phyloP scores from a whole-genome alignment of 2,113 vertebrate genomes.

The Laticauda laticaudata region DNA sequence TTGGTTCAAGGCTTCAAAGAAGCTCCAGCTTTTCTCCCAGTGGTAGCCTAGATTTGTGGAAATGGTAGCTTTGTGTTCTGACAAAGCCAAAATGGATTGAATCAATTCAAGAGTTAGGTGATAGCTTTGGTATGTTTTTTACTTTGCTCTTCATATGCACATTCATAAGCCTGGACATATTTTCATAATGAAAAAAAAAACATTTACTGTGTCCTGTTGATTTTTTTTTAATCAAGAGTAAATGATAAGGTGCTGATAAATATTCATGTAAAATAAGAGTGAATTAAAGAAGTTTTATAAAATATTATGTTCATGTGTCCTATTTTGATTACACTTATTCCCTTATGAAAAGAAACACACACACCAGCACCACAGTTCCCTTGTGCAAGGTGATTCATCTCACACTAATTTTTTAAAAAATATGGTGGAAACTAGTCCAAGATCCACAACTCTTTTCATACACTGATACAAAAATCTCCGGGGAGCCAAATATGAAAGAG shows the following conservation, averaged over 20 bases:
- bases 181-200: constrained; percentile 39
- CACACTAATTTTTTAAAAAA: background rate
- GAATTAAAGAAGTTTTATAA: constrained; percentile 72
- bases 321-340: constrained; percentile 23
- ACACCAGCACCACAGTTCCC: background rate
- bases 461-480: background rate
- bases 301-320: constrained; percentile 53
- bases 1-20: background rate
- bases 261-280: constrained; percentile 69
- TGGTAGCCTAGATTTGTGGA: background rate
- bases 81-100: constrained; percentile 63
- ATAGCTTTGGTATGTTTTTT: constrained; percentile 59
- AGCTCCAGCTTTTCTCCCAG: background rate
- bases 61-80: constrained; percentile 64
- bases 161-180: constrained; percentile 48
- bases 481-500: background rate
- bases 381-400: background rate
- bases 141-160: constrained; percentile 38
- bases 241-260: constrained; percentile 70
- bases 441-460: background rate
- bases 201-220: constrained; percentile 49
- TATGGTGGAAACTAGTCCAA: background rate
- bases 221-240: constrained; percentile 57
- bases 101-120: constrained; percentile 63
- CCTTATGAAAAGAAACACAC: background rate